Evolutionary conservation across 1,140 invertebrate species (phyloP).

Genomic region (Coptotermes formosanus): DNA sequence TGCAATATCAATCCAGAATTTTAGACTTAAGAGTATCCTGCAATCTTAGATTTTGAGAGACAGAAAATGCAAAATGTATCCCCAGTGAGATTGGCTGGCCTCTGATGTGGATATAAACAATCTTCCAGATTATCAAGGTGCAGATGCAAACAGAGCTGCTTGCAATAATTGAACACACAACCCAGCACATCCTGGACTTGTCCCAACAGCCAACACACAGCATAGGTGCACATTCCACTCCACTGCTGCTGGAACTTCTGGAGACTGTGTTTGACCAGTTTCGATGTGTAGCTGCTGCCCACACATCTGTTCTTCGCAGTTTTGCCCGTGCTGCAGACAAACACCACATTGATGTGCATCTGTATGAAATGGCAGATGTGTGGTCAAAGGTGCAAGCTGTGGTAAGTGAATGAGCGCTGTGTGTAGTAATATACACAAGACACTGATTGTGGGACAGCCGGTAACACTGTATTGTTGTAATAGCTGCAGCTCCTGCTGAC

Average conservation of each 20-base stretch:
- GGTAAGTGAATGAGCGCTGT: conserved; percentile 50
- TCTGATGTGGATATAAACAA: conserved; percentile 19
- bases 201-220: conserved; percentile 1
- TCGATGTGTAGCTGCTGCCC: conserved; percentile 66
- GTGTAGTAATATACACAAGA: not conserved
- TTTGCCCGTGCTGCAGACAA: conserved; percentile 58
- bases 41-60: not conserved
- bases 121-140: conserved; percentile 68
- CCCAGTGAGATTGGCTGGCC: too few relatives aligned
- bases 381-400: conserved; percentile 87
- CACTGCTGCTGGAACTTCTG: conserved; percentile 54
- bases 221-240: not conserved
- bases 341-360: conserved; percentile 54
- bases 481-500: conserved; percentile 76
- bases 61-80: not conserved
- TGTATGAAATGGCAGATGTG: conserved; percentile 80
- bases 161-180: conserved; percentile 72
- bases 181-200: conserved; percentile 69
- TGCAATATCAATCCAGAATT: not conserved
- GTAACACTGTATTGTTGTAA: conserved; percentile 37
- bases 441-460: too few relatives aligned
- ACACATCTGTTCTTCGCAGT: conserved; percentile 61
- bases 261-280: conserved; percentile 74
- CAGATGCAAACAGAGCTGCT: conserved; percentile 79
- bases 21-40: not conserved